Percentiles rank a stretch among this genome's conserved stretches.
These are phyloP conservation scores for Drosophila leontia DNA, from an alignment of 1,140 invertebrate species.

Conservation along the genomic window DNA sequence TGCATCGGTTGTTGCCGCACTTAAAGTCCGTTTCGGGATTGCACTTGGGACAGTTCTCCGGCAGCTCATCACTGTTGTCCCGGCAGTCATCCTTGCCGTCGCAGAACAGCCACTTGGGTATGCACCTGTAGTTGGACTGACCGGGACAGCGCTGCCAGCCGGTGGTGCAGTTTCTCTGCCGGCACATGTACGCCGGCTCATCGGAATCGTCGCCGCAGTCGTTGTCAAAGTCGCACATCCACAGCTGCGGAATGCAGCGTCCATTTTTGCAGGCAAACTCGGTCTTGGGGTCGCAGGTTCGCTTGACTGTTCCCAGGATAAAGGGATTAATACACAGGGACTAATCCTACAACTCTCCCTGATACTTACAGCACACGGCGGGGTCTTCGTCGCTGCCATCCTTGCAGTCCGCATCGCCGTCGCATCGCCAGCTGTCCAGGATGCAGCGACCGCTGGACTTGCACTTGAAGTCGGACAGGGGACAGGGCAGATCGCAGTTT, in stretches of 20 bases:
- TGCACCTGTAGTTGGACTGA: slow-evolving; percentile 95
- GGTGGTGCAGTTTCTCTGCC: slow-evolving; percentile 95
- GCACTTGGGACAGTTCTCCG: slow-evolving; percentile 95
- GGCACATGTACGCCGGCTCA: slow-evolving; percentile 96
- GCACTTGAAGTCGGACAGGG: slow-evolving; percentile 97
- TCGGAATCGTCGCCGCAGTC: slow-evolving; percentile 94
- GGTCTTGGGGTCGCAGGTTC: slow-evolving; percentile 92
- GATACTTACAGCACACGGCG: slow-evolving; percentile 91
- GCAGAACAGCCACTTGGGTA: slow-evolving; percentile 97
- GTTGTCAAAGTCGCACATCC: slow-evolving; percentile 91
- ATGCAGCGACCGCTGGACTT: slow-evolving; percentile 96
- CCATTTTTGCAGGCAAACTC: slow-evolving; percentile 96
- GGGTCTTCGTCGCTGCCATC: slow-evolving; percentile 97
- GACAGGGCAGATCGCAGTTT: slow-evolving; percentile 93
- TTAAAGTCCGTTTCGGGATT: slow-evolving; percentile 95
- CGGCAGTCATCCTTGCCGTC: slow-evolving; percentile 97
- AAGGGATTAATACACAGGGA: not conserved
- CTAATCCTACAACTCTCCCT: rapidly evolving
- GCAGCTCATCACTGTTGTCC: slow-evolving; percentile 95
- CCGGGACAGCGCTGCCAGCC: slow-evolving; percentile 97
- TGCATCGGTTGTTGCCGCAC: slow-evolving; percentile 96
- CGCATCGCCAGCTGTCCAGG: slow-evolving; percentile 97
- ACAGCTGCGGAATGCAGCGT: slow-evolving; percentile 97
- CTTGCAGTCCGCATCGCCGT: slow-evolving; percentile 97
- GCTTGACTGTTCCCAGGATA: slow-evolving; percentile 86